These are phyloP conservation scores for Heliocidaris tuberculata DNA, from an alignment of 35 echinoderm and acorn worm genomes.

Conservation along the genomic window DNA sequence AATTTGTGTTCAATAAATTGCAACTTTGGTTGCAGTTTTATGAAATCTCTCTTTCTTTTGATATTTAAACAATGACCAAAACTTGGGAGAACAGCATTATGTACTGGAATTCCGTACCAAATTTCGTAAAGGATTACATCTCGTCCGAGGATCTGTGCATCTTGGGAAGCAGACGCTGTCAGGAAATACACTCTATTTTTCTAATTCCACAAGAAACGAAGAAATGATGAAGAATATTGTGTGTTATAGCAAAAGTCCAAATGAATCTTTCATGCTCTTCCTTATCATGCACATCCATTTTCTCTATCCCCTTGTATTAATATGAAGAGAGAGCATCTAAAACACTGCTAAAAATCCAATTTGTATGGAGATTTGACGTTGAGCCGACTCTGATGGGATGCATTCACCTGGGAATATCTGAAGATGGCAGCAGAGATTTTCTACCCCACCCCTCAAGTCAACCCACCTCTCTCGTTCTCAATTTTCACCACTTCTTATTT, in stretches of 20 bases:
- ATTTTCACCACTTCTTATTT: background rate
- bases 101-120: background rate
- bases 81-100: background rate
- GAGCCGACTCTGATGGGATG: conserved; percentile 26
- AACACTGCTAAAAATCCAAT: conserved; percentile 32
- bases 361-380: conserved; percentile 28
- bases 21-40: too few species aligned
- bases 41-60: background rate
- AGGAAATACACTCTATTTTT: background rate
- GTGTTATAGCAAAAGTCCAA: background rate
- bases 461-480: background rate
- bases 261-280: background rate
- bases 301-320: conserved; percentile 2
- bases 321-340: background rate
- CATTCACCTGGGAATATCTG: background rate
- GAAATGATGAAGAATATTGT: background rate
- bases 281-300: background rate
- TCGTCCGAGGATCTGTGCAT: background rate
- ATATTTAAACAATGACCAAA: background rate
- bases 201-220: background rate
- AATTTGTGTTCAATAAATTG: too few species aligned
- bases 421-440: background rate
- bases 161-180: background rate
- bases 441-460: background rate
- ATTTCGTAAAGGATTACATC: background rate